Evolutionary conservation across 2,888 invertebrate genomes (phyloP).

Genomic region (Trissonchulus sp.): DNA sequence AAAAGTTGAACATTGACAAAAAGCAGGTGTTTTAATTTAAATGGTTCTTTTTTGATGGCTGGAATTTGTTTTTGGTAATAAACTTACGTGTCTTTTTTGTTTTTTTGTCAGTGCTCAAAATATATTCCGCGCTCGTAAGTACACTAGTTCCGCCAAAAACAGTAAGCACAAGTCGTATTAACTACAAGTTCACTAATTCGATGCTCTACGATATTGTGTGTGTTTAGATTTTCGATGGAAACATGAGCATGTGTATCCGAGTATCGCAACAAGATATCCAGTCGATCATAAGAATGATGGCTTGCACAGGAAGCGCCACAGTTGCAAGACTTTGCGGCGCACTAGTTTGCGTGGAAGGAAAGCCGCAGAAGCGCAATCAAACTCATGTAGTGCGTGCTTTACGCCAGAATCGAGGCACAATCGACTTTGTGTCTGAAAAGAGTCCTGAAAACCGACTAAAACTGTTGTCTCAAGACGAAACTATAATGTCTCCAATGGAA

Average conservation of each 20-base stretch:
- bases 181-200: too few relatives aligned
- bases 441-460: neutral
- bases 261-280: slow-evolving; percentile 50
- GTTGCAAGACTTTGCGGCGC: slow-evolving; percentile 15
- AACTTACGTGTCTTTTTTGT: too few relatives aligned
- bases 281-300: slow-evolving; percentile 50
- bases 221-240: slow-evolving; percentile 52
- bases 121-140: too few relatives aligned
- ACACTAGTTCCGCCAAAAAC: too few relatives aligned
- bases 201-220: too few relatives aligned
- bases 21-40: too few relatives aligned
- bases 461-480: slow-evolving; percentile 15
- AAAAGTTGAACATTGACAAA: too few relatives aligned
- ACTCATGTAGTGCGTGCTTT: slow-evolving; percentile 54
- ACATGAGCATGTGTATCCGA: slow-evolving; percentile 52
- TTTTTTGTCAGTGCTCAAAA: too few relatives aligned
- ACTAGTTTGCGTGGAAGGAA: slow-evolving; percentile 24
- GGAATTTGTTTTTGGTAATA: too few relatives aligned
- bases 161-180: too few relatives aligned
- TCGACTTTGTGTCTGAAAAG: slow-evolving; percentile 49
- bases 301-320: slow-evolving; percentile 40
- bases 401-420: slow-evolving; percentile 51
- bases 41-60: too few relatives aligned
- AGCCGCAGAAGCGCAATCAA: slow-evolving; percentile 53
- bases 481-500: neutral